Conservation (phyloP, 2,113 vertebrate species). For the Nymphicus hollandicus region DNA sequence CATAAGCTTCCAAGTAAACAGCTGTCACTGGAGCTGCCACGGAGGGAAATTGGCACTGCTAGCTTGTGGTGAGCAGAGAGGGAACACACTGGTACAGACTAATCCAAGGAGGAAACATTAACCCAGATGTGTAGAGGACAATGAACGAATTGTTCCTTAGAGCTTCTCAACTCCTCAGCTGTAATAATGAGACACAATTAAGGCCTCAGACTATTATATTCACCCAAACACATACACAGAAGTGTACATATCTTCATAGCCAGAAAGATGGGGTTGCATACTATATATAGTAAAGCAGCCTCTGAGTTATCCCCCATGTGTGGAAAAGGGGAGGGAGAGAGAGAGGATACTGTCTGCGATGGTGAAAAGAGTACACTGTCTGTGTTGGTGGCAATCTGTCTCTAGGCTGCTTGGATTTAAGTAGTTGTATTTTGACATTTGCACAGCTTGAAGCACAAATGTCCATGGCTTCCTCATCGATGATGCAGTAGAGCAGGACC, state of each 20-base stretch:
- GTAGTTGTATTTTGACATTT: neutral
- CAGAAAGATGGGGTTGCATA: neutral
- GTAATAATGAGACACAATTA: slow-evolving; percentile 42
- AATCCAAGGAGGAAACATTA: slow-evolving; percentile 73
- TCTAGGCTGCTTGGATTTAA: neutral
- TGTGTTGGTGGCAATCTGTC: neutral
- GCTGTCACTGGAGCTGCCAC: slow-evolving; percentile 58
- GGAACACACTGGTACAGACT: slow-evolving; percentile 69
- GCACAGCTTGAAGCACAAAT: neutral
- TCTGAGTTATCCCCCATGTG: rapidly evolving
- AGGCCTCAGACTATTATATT: slow-evolving; percentile 29
- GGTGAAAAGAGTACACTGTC: neutral
- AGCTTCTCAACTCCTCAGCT: slow-evolving; percentile 57
- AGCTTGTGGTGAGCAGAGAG: slow-evolving; percentile 72
- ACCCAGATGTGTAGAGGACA: slow-evolving; percentile 75
- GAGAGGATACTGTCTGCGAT: neutral
- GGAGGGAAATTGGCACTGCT: slow-evolving; percentile 70
- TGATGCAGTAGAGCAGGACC: rapidly evolving
- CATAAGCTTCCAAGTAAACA: slow-evolving; percentile 77
- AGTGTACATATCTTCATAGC: neutral
- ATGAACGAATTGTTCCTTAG: slow-evolving; percentile 73
- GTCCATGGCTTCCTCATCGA: neutral
- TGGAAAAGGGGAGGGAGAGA: neutral
- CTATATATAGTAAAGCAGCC: neutral
- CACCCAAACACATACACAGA: neutral